Percentiles rank a stretch among this genome's conserved stretches.
Evolutionary conservation across 2,797 vertebrate genomes (phyloP).

Genomic region (Champsocephalus esox): DNA sequence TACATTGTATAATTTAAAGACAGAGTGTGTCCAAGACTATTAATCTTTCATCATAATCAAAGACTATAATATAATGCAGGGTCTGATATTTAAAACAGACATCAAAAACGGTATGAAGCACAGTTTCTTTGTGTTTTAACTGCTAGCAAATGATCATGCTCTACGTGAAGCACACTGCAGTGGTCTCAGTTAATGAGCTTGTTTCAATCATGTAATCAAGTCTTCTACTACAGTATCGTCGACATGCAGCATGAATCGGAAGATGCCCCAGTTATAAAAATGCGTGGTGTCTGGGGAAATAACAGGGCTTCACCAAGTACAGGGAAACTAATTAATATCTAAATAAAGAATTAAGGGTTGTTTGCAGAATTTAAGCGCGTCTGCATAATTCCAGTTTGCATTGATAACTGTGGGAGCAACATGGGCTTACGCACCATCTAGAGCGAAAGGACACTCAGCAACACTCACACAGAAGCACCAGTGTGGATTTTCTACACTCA

Average conservation of each 20-base stretch:
- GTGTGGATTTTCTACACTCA: constrained; percentile 25
- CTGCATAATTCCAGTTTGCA: constrained; percentile 57
- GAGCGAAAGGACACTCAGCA: constrained; percentile 22
- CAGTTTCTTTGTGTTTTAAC: constrained; percentile 13
- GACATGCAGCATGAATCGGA: constrained; percentile 47
- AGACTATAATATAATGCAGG: neutral
- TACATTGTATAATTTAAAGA: neutral
- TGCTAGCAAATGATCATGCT: neutral
- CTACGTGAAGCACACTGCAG: constrained; percentile 9
- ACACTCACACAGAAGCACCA: constrained; percentile 12
- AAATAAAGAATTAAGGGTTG: constrained; percentile 77
- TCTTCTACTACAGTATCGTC: constrained; percentile 32
- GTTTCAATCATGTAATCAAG: constrained; percentile 59
- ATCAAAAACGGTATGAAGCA: constrained; percentile 12
- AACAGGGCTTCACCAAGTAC: constrained; percentile 67
- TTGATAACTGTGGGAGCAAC: constrained; percentile 49
- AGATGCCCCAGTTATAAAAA: constrained; percentile 60
- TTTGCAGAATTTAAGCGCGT: constrained; percentile 66
- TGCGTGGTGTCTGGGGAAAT: constrained; percentile 71
- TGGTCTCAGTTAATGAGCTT: constrained; percentile 61
- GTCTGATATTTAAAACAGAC: neutral
- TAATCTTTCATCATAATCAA: constrained; percentile 2
- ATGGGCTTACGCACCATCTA: constrained; percentile 67
- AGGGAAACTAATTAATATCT: constrained; percentile 78
- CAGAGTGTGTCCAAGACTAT: neutral